Percentiles rank a stretch among this genome's conserved stretches.
Evolutionary conservation across 2,113 vertebrate species (phyloP).

Genomic region (Oreochromis spilurus): DNA sequence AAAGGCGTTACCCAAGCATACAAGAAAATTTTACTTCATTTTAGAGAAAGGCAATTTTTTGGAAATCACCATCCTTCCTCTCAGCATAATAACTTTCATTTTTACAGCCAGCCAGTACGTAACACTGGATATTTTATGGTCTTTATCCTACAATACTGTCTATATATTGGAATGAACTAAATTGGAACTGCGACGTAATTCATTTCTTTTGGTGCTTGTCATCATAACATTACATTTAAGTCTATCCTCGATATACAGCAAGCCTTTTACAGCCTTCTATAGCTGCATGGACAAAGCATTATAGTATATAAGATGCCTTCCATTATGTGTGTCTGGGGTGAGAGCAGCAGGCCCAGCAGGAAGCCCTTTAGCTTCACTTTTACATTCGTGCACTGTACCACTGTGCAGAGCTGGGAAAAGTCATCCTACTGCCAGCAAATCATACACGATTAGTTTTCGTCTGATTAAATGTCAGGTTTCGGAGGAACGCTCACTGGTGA

Average conservation of each 20-base stretch:
- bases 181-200: not conserved
- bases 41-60: no score
- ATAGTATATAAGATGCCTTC: not conserved
- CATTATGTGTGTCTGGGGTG: not conserved
- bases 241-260: not conserved
- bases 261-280: not conserved
- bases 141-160: not conserved
- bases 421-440: not conserved
- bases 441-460: not conserved
- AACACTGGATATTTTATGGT: not conserved
- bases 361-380: not conserved
- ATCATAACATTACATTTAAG: not conserved
- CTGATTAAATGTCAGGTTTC: not conserved
- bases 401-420: not conserved
- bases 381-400: not conserved
- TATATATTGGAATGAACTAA: not conserved
- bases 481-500: not conserved
- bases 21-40: no score
- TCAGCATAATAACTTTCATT: not conserved
- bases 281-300: not conserved
- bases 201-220: not conserved
- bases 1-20: no score
- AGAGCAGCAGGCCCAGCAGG: not conserved
- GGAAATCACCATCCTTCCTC: no score
- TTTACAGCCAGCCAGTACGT: not conserved